Evolutionary conservation across 2,888 invertebrate genomes (phyloP).

Genomic region (Agonopterix arenella): DNA sequence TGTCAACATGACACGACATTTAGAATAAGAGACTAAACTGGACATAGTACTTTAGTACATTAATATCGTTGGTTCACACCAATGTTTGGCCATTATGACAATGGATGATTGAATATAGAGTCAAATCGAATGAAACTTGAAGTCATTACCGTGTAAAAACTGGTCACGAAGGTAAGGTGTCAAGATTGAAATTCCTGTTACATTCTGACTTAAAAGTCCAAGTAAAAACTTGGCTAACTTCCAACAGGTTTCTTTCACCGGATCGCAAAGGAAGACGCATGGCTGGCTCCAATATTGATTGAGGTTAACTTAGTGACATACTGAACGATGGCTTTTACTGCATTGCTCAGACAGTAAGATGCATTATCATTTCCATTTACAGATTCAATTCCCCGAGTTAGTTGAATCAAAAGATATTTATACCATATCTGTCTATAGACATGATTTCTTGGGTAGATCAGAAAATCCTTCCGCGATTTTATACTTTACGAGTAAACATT

Average conservation of each 20-base stretch:
- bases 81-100: too few species aligned
- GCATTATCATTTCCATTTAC: conserved; percentile 16
- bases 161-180: background rate
- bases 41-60: too few species aligned
- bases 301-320: conserved; percentile 44
- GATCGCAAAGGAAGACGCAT: conserved; percentile 35
- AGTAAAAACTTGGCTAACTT: conserved; percentile 44
- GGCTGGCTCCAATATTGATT: conserved; percentile 48
- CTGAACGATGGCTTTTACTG: conserved; percentile 25
- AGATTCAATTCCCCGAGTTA: background rate
- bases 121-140: background rate
- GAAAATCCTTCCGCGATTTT: too few species aligned
- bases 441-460: too few species aligned
- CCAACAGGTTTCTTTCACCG: conserved; percentile 54
- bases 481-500: too few species aligned
- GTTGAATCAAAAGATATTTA: too few species aligned
- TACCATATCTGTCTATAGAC: too few species aligned
- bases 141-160: background rate
- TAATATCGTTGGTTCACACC: too few species aligned
- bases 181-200: conserved; percentile 52
- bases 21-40: too few species aligned
- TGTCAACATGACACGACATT: too few species aligned
- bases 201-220: conserved; percentile 33
- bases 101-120: too few species aligned
- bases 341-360: conserved; percentile 13